Evolutionary conservation across 2,888 invertebrate species (phyloP).

Genomic region (Campaea margaritaria): DNA sequence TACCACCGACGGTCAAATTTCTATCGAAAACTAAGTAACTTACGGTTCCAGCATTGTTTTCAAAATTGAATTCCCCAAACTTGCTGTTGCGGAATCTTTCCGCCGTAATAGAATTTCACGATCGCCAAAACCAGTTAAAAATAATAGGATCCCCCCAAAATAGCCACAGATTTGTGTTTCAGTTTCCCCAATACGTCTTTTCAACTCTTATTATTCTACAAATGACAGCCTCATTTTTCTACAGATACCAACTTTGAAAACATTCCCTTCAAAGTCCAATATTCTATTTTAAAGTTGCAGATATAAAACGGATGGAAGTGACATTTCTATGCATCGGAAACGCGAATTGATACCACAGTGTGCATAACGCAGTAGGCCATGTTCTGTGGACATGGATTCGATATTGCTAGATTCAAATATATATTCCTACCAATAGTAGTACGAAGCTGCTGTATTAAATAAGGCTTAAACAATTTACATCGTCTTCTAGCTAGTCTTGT

Average conservation of each 20-base stretch:
- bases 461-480: too few relatives aligned
- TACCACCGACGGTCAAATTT: too few relatives aligned
- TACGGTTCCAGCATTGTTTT: not conserved
- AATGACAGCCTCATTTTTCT: constrained; percentile 31
- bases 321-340: constrained; percentile 38
- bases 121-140: constrained; percentile 7
- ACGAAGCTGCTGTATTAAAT: too few relatives aligned
- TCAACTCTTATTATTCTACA: constrained; percentile 16
- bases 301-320: constrained; percentile 36
- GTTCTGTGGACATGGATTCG: not conserved
- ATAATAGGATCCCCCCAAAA: constrained; percentile 10
- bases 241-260: constrained; percentile 24
- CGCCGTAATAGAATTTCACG: not conserved
- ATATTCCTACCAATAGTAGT: too few relatives aligned
- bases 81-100: not conserved
- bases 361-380: not conserved
- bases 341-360: constrained; percentile 16
- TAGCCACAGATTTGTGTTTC: constrained; percentile 11
- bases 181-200: constrained; percentile 19
- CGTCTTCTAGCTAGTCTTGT: too few relatives aligned
- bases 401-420: not conserved
- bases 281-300: constrained; percentile 42
- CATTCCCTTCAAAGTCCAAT: constrained; percentile 31
- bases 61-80: too few relatives aligned
- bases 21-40: not conserved